Base-by-base conservation (phyloP, 2,113 vertebrate species). In the Gobio gobio region DNA sequence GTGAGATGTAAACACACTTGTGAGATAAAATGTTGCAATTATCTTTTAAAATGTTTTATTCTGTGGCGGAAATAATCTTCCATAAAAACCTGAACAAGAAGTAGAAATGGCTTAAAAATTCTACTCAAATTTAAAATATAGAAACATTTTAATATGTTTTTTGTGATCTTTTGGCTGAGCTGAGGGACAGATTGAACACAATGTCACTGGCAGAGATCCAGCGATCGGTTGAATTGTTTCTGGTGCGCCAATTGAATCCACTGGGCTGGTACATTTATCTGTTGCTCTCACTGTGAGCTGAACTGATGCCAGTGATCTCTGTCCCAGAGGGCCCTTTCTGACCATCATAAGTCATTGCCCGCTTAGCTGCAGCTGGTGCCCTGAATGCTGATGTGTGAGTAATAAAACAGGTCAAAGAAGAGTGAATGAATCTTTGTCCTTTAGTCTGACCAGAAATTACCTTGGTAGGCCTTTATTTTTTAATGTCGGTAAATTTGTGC, bases 311-410 rank as follows among this genome's bases (percentile, higher is more conserved):
- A 26, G 70, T 82, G 83, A 66, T 73, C 40, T 77, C 66, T 81
- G 56, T 82, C 64, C 83, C 83, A 82, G 36, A 58, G 70, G 78
- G 40, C 78, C 56, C 10, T 82, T 87, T 45, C 73, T 68, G 24
- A 61, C 63, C 40, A n/a, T 47, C 56, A 58, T 36, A 76, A 87
- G 36, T n/a, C 40, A 76, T 13, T 87, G 78, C n/a, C 68, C 24
- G 77, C 83, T 58, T 36, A 75, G 66, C 18, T 73, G 49, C 59
- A 73, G 63, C 66, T 43, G 61, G 13, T 89, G 73, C 73, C 85
- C 86, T 78, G 87, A 56, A 51, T 85, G 82, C 88, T 83, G 86
- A 79, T 88, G 90, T 91, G 90, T 90, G 29, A 81, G 54, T 51
- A 64, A 49, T 87, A 72, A 80, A 54, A 40, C 54, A 75, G 64